Base-by-base conservation (phyloP, 2,113 vertebrate genomes). In the Nerophis lumbriciformis region DNA sequence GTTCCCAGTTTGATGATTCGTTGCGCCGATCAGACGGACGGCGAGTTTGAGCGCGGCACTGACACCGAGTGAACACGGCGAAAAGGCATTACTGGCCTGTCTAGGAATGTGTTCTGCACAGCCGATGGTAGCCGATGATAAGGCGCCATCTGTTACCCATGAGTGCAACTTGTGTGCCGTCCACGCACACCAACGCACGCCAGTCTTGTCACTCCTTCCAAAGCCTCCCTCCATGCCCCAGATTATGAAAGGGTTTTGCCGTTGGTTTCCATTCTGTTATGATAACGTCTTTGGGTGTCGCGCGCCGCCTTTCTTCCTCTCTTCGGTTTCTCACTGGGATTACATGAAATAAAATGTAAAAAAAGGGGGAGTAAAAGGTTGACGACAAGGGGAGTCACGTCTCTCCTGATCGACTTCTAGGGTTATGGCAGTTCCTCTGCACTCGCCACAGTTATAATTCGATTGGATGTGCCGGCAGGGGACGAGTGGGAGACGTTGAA, bases 111-210 rank as follows among this genome's bases (percentile, higher is more conserved):
- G 83, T 59, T 69, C 79, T 76, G 72, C 50, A 54, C 45, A 10
- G 72, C 57, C 56, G 87, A 89, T 92, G 71, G 71, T 76, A 58
- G 75, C 78, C 80, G 68, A 71, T 80, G 90, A 91, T 92, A 91
- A 90, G 83, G 71, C 80, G 53, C 87, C 89, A 91, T 89, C 88
- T 92, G 89, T 89, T 85, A 59, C 78, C 79, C 84, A 81, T 85
- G 81, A 76, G 78, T 66, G 70, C 81, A 73, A 71, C 71, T 76
- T 76, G 76, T 70, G 68, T 66, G 77, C 70, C 63, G 79, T 78
- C 73, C 75, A 62, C 45, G 16, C 69, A 53, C 77, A 73, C 76
- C 71, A 50, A 82, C 67, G 71, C 69, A 72, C 66, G 79, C 61
- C 71, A 56, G 68, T 53, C 57, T 36, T 69, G 69, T 80, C 77